Evolutionary conservation across 2,888 invertebrate species (phyloP), one percentile per base, ranked within the genome.

Genomic region (Lagria hirta): DNA sequence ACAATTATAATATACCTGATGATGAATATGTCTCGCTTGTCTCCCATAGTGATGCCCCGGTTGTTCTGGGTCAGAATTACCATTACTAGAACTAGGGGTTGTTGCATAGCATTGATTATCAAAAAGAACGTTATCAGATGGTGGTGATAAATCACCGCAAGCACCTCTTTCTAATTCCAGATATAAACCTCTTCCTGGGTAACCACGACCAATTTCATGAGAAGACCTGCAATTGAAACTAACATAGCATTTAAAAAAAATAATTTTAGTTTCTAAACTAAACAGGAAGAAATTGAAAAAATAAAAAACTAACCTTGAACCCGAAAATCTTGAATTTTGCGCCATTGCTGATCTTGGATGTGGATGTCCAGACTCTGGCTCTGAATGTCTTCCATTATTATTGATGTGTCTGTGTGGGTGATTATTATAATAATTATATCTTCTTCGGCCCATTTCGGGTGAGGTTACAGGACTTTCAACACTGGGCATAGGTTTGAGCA

Each of bases 21-120:
- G 83, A 68, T 84, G 83, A 62, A 83, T 81, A 61, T 82, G 80
- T 8, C 80, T 75, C 50, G 76, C 65, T 58, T 72, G 66, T 52
- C 84, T 75, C 48, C 77, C 75, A 53, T 79, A 79, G 43, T 71
- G 82, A 54, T 80, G 81, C 22, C 73, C 68, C 12, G 85, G 82
- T 61, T 82, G 81, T 68, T 90, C 90, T 71, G 89, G 86, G 72
- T 91, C 91, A 18, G 89, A 90, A 74, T 91, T 91, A 41, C 92
- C 92, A 65, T 92, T 92, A 66, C 92, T 92, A 35, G 93, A 92
- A 62, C 92, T 92, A 8, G 94, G 93, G 21, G 93, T 93, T 24
- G 93, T 93, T 17, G 93, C 93, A 73, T 94, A 93, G 75, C 93
- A 93, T 70, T 91, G 91, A 76, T 93, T 92, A 79, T 94, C 93